Evolutionary conservation across 2,888 invertebrate species (phyloP), one percentile per base, ranked within the genome.

Genomic region (Gryllus longicercus): DNA sequence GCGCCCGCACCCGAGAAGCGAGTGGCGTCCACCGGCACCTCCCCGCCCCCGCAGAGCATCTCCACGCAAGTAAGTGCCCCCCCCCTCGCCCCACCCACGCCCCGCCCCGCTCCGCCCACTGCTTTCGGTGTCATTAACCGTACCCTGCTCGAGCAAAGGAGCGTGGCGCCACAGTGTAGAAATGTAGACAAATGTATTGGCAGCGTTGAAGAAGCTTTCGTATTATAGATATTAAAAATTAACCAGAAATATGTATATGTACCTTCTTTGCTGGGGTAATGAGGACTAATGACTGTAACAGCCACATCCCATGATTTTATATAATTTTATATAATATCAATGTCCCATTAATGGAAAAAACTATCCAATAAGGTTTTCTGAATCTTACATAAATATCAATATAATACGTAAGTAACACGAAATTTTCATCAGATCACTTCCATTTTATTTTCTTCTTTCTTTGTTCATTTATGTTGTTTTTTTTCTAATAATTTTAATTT

Each of bases 11-110:
- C 63, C 82, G 83, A 81, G 81, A 81, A 82, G 74, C 82, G 80
- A 80, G 85, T 87, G 51, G 87, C 88, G 76, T 94, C 93, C 81
- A 94, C 93, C 78, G 95, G 94, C 81, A 95, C 95, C 51, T 95
- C 95, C 51, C 95, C 96, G 76, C 94, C 95, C 51, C 95, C 96
- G 3, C 96, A 96, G 87, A 94, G 89, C 85, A 95, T 94, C 85
- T 94, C 95, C 50, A 96, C 96, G 49, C 96, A 96, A 91, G 94
- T 93, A 87, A 84, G 85, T 63, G n/a, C 14, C 16, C 16, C 63
- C 14, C 14, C n/a, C 63, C 16, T 8, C 14, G 63, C 16, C 16
- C 4, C n/a, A n/a, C 5, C 63, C 0, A 0, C 63, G 8, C n/a
- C 11, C 63, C n/a, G 63, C n/a, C 11, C 11, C 14, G 63, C 16